Conservation (phyloP, 2,888 invertebrate species). For the Drosophila parthenogenetica region DNA sequence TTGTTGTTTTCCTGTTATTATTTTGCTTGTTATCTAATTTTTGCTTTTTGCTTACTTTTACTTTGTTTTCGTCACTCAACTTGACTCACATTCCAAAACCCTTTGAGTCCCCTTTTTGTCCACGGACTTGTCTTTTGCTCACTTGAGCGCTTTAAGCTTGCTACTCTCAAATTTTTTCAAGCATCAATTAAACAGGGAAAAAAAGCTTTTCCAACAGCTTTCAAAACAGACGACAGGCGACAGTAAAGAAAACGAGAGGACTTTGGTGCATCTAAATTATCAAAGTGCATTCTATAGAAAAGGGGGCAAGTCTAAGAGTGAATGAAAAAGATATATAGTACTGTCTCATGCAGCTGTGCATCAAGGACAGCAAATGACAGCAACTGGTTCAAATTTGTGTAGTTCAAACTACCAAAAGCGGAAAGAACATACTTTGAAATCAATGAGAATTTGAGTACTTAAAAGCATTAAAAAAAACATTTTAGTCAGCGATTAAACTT, state of each 20-base stretch:
- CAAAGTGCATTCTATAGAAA: conserved; percentile 20
- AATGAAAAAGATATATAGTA: not conserved
- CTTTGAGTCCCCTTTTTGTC: not conserved
- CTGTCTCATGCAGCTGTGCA: conserved; percentile 23
- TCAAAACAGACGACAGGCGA: conserved; percentile 8
- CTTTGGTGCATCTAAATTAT: conserved; percentile 26
- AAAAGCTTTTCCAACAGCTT: conserved; percentile 39
- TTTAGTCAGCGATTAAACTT: too few relatives aligned
- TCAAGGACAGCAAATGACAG: conserved; percentile 18
- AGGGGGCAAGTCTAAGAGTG: not conserved
- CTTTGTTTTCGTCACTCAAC: conserved; percentile 30
- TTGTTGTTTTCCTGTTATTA: conserved; percentile 19
- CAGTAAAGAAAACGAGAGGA: conserved; percentile 1
- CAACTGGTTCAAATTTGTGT: conserved; percentile 45
- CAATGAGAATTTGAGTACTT: conserved; percentile 19
- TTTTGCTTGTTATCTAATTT: conserved; percentile 55
- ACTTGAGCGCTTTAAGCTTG: conserved; percentile 48
- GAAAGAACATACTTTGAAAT: conserved; percentile 33
- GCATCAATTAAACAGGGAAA: conserved; percentile 63
- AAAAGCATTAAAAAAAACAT: not conserved
- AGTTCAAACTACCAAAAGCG: conserved; percentile 29
- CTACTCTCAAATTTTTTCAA: conserved; percentile 46
- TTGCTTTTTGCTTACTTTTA: conserved; percentile 36
- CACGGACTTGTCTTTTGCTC: not conserved
- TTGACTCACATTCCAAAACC: conserved; percentile 28